Conservation (phyloP, 2,888 invertebrate species). For the Gerris lacustris region DNA sequence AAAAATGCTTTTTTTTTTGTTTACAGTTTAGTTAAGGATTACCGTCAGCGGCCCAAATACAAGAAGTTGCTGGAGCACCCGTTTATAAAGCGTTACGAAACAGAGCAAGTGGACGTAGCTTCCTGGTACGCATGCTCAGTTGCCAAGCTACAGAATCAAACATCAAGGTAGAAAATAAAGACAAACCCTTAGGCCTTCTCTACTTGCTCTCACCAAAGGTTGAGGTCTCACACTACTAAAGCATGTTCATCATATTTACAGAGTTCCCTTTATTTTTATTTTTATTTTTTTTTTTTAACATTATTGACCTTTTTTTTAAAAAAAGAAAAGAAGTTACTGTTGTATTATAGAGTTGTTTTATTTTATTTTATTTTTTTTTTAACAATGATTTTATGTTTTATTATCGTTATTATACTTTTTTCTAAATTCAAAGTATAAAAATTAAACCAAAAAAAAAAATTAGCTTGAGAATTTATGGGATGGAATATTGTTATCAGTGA, state of each 20-base stretch:
- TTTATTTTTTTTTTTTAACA: too few species aligned
- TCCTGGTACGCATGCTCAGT: conserved; percentile 58
- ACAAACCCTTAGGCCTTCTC: neutral
- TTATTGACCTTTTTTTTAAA: too few species aligned
- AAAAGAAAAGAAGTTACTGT: too few species aligned
- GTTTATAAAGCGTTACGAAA: conserved; percentile 71
- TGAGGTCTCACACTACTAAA: conserved; percentile 3
- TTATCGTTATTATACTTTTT: too few species aligned
- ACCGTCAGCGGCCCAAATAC: conserved; percentile 86
- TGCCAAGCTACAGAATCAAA: neutral
- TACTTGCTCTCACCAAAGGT: neutral
- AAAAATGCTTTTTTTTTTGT: neutral
- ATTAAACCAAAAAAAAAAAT: too few species aligned
- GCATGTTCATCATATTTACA: neutral
- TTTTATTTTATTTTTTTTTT: too few species aligned
- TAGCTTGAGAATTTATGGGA: too few species aligned
- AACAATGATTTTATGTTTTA: too few species aligned
- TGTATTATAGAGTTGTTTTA: too few species aligned
- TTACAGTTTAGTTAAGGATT: conserved; percentile 83
- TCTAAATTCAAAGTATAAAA: too few species aligned
- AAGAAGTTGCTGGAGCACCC: conserved; percentile 75
- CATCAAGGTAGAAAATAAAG: neutral
- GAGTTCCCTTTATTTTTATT: too few species aligned
- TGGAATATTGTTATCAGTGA: too few species aligned
- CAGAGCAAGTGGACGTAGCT: conserved; percentile 57